Conservation (phyloP, 2,797 vertebrate species). For the Sebastes paucispinis region DNA sequence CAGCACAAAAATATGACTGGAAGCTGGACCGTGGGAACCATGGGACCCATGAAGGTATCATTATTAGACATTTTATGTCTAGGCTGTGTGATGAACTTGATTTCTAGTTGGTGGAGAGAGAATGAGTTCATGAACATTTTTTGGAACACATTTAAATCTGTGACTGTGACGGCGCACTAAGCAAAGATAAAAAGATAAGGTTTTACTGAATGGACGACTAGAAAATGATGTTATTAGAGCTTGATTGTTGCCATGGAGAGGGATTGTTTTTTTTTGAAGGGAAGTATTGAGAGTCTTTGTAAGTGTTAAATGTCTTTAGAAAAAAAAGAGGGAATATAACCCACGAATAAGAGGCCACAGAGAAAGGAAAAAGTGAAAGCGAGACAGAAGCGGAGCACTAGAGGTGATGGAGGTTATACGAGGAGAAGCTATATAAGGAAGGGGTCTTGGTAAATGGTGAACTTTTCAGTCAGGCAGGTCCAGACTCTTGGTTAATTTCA, state of each 20-base stretch:
- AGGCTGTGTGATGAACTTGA: background rate
- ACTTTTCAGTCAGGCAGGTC: background rate
- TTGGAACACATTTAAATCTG: background rate
- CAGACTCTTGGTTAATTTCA: background rate
- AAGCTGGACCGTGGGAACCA: background rate
- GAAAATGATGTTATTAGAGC: background rate
- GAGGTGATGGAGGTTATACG: too few relatives aligned
- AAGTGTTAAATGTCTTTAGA: background rate
- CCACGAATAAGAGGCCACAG: background rate
- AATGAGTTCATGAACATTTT: background rate
- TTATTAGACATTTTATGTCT: background rate
- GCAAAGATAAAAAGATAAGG: background rate
- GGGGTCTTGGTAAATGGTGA: background rate
- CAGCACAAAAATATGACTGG: background rate
- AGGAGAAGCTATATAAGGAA: background rate
- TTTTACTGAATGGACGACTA: background rate
- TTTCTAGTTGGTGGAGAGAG: background rate
- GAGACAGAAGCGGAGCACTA: background rate
- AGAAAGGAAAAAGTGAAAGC: background rate
- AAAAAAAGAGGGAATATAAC: background rate
- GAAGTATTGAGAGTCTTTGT: background rate
- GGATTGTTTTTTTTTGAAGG: background rate
- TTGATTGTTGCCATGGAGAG: conserved; percentile 42
- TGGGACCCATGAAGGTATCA: background rate
- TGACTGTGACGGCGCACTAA: too few relatives aligned